Percentiles rank a stretch among this genome's conserved stretches.
phyloP scores from a whole-genome alignment of 2,797 vertebrate genomes.

The Nyctalus aviator region DNA sequence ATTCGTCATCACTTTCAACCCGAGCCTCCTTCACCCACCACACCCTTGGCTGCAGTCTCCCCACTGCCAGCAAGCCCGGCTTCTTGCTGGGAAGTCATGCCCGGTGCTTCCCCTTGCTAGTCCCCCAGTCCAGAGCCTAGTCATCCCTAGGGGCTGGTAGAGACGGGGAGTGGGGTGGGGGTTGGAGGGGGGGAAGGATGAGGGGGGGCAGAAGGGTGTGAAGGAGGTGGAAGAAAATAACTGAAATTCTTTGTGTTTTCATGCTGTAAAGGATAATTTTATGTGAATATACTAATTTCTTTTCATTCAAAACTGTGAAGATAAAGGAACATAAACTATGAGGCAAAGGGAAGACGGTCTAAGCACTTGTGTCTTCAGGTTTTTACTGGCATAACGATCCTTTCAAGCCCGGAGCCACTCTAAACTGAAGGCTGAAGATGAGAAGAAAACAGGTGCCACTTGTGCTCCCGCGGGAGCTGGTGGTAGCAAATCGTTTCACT shows the following conservation, averaged over 20 bases:
- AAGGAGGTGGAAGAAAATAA: not conserved
- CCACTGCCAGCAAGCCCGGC: not conserved
- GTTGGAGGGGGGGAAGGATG: fast-evolving
- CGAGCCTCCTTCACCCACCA: not conserved
- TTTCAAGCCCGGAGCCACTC: constrained; percentile 71
- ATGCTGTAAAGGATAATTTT: not conserved
- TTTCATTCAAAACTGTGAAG: constrained; percentile 26
- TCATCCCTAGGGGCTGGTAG: not conserved
- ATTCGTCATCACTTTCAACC: not conserved
- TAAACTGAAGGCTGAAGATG: constrained; percentile 81
- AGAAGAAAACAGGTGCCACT: constrained; percentile 80
- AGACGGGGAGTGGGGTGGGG: not conserved
- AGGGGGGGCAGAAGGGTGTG: not conserved
- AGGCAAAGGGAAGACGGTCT: constrained; percentile 59
- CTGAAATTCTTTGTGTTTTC: not conserved
- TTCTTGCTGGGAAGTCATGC: not conserved
- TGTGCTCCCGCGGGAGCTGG: constrained; percentile 79
- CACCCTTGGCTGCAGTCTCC: not conserved
- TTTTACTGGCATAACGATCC: constrained; percentile 73
- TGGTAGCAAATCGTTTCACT: constrained; percentile 75
- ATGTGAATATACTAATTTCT: not conserved
- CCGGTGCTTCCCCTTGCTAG: not conserved
- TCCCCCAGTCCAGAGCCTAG: not conserved
- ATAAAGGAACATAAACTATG: constrained; percentile 52
- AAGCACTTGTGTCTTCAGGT: constrained; percentile 77